Evolutionary conservation across 1,140 invertebrate genomes (phyloP), one percentile per base, ranked within the genome.

Genomic region (Patella vulgata): DNA sequence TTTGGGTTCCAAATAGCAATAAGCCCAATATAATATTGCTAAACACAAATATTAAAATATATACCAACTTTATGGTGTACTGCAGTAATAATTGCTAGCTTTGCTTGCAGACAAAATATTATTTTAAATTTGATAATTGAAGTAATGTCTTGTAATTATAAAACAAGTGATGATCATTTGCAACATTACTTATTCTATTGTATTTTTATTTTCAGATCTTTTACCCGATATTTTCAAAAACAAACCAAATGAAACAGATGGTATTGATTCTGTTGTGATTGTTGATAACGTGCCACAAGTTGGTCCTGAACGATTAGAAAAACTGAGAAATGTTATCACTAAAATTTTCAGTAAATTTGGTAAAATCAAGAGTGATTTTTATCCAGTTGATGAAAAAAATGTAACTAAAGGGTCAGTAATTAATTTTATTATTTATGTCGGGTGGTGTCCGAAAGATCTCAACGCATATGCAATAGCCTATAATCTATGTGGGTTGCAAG

Each of bases 221-320:
- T 85, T 98, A 46, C 91, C 88, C 54, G 96, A 99, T 84, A 83
- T 98, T 57, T 80, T 98, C 51, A 89, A 90, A 52, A 88, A 91
- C 64, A 93, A 93, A 78, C 97, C 97, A 0, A 92, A 92, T 59
- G 94, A 97, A 85, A 93, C 93, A 40, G 95, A 97, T 86, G 95
- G 96, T 30, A 92, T 98, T 40, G 96, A 99, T 81, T 93, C 91
- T 72, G 93, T 99, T 9, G 91, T 99, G 75, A 93, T 99, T 5
- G 92, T 99, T 8, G 97, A 99, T 85, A 95, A 96, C 59, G 91
- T 97, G 48, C 98, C 98, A 30, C 89, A 94, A 84, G 95, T 99
- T 55, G 95, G 94, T 48, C 90, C 92, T 14, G 94, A 96, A 33
- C 70, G 95, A 46, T 82, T 97, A 28, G 93, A 96, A 47, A 99